Evolutionary conservation across 2,888 invertebrate species (phyloP), one percentile per base, ranked within the genome.

Genomic region (Ochlodes sylvanus): DNA sequence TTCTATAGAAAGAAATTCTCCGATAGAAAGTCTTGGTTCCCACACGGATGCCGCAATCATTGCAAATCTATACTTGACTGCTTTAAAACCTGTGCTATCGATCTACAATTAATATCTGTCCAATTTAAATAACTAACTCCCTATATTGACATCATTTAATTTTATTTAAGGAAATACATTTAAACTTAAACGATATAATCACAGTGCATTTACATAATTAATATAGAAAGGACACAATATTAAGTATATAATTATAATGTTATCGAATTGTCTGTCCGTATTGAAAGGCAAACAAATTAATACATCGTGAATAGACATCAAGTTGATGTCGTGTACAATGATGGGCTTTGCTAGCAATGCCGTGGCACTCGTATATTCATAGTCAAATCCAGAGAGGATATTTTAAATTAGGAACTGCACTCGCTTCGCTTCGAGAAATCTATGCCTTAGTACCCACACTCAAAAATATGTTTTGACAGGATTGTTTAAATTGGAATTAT

Each of bases 211-310:
- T 55, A 34, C 56, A 64, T 64, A 63, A 57, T 57, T 47, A 47
- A 57, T 47, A 32, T 57, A 47, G 47, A 64, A 64, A 19, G 56
- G 57, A 57, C 44, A 44, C 38, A 44, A 19, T 44, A 63, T 44
- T 41, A 55, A 42, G 27, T 54, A 62, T 15, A 63, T 50, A 50
- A 58, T 65, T 50, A 19, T 65, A 52, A 27, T 41, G 50, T 58
- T 50, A 63, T 63, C 42, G 54, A 41, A 42, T 27, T 55, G 54
- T 63, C 32, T 47, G 61, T 50, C 34, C 68, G 68, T 72, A 69
- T 69, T 65, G 67, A 55, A 55, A 63, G 32, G 54, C 44, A 60
- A 68, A 72, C 70, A 72, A 74, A 73, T 70, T 67, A 67, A 64
- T 68, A 63, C 71, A 60, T 10, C 47, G 17, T 70, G 69, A 70